phyloP scores from a whole-genome alignment of 92 coral and sea anemone genomes.

The Parazoanthus atlanticus region DNA sequence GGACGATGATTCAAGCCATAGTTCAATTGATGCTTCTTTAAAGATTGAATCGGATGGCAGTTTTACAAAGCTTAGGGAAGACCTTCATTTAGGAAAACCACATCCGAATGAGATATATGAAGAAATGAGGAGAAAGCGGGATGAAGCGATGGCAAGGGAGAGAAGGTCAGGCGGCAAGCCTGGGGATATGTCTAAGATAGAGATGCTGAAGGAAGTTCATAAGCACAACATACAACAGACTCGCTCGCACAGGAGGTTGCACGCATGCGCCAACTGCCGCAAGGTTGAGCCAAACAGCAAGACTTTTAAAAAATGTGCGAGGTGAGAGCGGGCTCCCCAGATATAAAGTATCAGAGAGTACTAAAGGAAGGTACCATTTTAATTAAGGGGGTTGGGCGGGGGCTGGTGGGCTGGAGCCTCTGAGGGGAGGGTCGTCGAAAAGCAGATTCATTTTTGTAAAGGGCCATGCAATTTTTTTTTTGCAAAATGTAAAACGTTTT shows the following conservation, averaged over 20 bases:
- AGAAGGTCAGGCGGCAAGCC: neutral
- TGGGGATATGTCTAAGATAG: neutral
- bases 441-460: too few species aligned
- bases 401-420: too few species aligned
- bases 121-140: slow-evolving; percentile 53
- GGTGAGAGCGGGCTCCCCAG: slow-evolving; percentile 52
- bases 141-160: slow-evolving; percentile 30
- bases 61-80: slow-evolving; percentile 57
- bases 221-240: neutral
- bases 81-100: slow-evolving; percentile 73
- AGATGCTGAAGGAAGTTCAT: slow-evolving; percentile 31
- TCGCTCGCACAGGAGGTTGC: slow-evolving; percentile 22
- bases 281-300: slow-evolving; percentile 70
- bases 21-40: slow-evolving; percentile 32
- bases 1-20: slow-evolving; percentile 9
- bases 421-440: too few species aligned
- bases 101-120: slow-evolving; percentile 88
- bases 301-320: slow-evolving; percentile 74
- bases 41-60: slow-evolving; percentile 53
- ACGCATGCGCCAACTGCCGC: slow-evolving; percentile 86
- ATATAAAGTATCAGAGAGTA: too few species aligned
- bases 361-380: too few species aligned
- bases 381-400: too few species aligned
- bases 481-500: too few species aligned
- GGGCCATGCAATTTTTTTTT: too few species aligned